Evolutionary conservation across 1,140 invertebrate species (phyloP).

Genomic region (Caenorhabditis elegans): DNA sequence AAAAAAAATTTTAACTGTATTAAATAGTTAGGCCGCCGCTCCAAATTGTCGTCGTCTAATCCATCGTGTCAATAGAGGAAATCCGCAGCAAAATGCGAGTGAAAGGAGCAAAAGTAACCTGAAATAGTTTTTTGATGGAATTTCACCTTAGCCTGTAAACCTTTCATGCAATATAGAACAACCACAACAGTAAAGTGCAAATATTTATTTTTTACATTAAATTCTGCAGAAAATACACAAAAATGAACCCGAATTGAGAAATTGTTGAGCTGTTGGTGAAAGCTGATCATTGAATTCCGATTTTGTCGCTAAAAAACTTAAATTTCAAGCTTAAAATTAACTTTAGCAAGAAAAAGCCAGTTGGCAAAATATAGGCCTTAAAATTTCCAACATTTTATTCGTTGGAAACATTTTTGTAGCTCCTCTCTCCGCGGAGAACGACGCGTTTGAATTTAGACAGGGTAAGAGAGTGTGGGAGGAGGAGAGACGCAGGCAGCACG

Average conservation of each 20-base stretch:
- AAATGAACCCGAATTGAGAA: not conserved
- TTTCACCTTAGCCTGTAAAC: not conserved
- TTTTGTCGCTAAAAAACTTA: slow-evolving; percentile 23
- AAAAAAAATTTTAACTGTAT: not conserved
- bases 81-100: not conserved
- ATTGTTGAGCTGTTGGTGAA: not conserved
- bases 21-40: not conserved
- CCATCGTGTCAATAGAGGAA: not conserved
- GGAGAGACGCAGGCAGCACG: too few species aligned
- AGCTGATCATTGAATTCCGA: not conserved
- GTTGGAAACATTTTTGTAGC: too few species aligned
- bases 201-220: too few species aligned
- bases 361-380: not conserved
- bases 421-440: too few species aligned
- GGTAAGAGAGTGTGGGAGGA: too few species aligned
- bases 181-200: too few species aligned
- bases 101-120: not conserved
- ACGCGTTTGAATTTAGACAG: too few species aligned
- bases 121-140: not conserved
- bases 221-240: not conserved
- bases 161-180: too few species aligned
- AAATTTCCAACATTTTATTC: not conserved
- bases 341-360: not conserved
- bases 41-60: not conserved
- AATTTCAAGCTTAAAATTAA: too few species aligned